Base-by-base conservation (phyloP, 1,140 invertebrate genomes). In the Diabrotica undecimpunctata region DNA sequence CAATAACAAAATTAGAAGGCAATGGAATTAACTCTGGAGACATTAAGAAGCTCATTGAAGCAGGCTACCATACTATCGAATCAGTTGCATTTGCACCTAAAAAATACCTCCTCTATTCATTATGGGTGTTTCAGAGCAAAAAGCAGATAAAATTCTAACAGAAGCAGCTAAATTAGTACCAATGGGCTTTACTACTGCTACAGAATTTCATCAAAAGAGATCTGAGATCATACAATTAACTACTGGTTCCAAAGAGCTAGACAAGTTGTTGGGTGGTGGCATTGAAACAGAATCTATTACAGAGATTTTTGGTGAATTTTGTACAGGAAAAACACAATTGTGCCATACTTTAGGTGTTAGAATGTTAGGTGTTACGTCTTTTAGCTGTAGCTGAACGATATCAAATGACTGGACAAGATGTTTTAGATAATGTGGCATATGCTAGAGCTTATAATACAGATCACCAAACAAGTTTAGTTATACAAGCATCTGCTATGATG, bases 241-340 rank as follows among this genome's bases (percentile, higher is more conserved):
- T 12, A 97, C 95, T 12, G 95, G 96, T 1, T 98, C 96, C 0
- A 93, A 92, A 67, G 96, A 98, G 79, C 80, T 99, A 54, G 96
- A 99, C 77, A 88, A 94, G 73, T 81, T 99, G 13, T 81, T 99
- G 11, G 90, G 90, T n/a, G 97, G 97, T 62, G 97, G 97, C 7
- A 94, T 99, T 74, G 97, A 99, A 81, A 99, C 97, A 10, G 97
- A 97, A 0, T 96, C 95, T 0, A 98, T 99, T n/a, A 99, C 97
- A 5, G 98, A 99, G 83, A 89, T 99, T 70, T 99, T 99, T 84
- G 97, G 98, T 0, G 98, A 99, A 81, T 99, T 99, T 79, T 82
- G 97, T 67, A 97, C 96, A 10, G 98, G 98, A 57, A 99, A 99
- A 82, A 97, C 96, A 12, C 98, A 99, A 74, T 73, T 99, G 0